These are phyloP conservation scores for Neoarius graeffei DNA, from an alignment of 2,113 vertebrate genomes.

Conservation along the genomic window DNA sequence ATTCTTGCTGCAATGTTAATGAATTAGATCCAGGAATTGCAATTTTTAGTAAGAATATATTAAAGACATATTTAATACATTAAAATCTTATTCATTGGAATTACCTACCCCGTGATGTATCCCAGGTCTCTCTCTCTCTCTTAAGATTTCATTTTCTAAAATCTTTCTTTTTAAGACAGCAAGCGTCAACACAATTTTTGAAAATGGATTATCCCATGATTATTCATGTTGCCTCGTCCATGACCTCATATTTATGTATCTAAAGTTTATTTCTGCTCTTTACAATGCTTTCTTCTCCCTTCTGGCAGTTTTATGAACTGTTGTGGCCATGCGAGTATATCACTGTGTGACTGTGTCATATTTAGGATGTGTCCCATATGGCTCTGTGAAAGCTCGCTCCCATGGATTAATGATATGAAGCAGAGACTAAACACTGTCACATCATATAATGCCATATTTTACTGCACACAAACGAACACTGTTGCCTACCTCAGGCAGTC, in stretches of 20 bases:
- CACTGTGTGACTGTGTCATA: conserved; percentile 23
- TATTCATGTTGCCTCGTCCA: conserved; percentile 13
- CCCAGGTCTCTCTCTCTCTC: too few species aligned
- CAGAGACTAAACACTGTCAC: conserved; percentile 36
- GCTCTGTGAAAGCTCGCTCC: conserved; percentile 12
- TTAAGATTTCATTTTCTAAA: too few species aligned
- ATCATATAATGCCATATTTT: conserved; percentile 28
- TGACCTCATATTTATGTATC: conserved; percentile 1
- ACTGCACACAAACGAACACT: conserved; percentile 15
- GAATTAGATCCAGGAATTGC: neutral
- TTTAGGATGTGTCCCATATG: conserved; percentile 20
- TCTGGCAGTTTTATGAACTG: neutral
- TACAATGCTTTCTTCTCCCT: neutral
- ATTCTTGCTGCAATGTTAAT: neutral
- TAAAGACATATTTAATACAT: neutral
- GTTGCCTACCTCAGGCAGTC: neutral
- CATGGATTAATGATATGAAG: conserved; percentile 33
- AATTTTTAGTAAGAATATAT: neutral
- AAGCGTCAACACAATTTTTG: neutral
- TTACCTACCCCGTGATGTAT: neutral
- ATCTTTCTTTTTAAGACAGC: conserved; percentile 3
- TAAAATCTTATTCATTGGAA: neutral
- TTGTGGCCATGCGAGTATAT: neutral
- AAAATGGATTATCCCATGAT: neutral
- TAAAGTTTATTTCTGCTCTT: neutral